Evolutionary conservation across 2,888 invertebrate species (phyloP), one percentile per base, ranked within the genome.

Genomic region (Aphelenchoides bicaudatus): DNA sequence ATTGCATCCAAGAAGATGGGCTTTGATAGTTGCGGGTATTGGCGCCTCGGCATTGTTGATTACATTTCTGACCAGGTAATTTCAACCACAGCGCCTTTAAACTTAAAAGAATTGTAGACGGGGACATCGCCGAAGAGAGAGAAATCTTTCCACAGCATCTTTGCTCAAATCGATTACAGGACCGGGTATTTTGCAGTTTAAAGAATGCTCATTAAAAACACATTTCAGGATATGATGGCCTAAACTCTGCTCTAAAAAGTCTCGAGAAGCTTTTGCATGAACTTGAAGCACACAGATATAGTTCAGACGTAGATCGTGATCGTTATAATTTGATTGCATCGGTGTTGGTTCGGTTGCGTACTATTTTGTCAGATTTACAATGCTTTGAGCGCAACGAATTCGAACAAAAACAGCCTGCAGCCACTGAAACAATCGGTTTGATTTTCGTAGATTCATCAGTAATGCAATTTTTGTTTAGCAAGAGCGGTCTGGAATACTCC

Each of bases 311-410:
- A 1, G 55, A 50, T 3, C 53, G 65, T 5, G 58, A 68, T 25
- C 53, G 57, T 16, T 65, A 65, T 46, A 66, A 65, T 25, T 47
- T 65, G 21, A 64, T 67, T 27, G 46, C 46, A 16, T 63, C 66
- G 13, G 39, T 65, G n/a, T 30, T 67, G 10, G 27, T 51, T 30
- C 39, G 65, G 10, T 43, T 65, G n/a, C 31, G 56, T 13, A 51
- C 68, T 28, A 52, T 67, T 30, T 28, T 30, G 21, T 30, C 29
- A 8, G 63, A 63, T 37, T 43, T 62, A 29, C 49, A 63, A 16
- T 62, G 55, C 13, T 66, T 67, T 28, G 30, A 50, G 31, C 21
- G 34, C 23, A 61, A 63, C 16, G 63, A 63, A 27, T 65, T 31
- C 23, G 38, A 2, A 29, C 6, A 25, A 6, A 23, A 13, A n/a